These are phyloP conservation scores for Cheilinus undulatus DNA, from an alignment of 2,113 vertebrate genomes.

Conservation along the genomic window DNA sequence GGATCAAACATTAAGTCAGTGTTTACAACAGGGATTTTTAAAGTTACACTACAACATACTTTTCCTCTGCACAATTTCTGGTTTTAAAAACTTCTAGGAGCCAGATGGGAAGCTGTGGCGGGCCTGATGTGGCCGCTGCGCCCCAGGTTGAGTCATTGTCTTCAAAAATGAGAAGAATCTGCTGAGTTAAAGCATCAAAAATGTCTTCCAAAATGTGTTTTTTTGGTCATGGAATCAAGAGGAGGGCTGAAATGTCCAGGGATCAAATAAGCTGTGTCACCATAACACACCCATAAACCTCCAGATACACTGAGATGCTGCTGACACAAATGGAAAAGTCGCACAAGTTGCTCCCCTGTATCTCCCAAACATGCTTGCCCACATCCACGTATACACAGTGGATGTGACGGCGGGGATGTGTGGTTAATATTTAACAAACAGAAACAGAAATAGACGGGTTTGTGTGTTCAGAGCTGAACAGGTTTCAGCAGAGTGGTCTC, in stretches of 20 bases:
- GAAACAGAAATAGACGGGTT: conserved; percentile 80
- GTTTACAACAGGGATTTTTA: too few relatives aligned
- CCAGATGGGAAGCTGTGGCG: too few relatives aligned
- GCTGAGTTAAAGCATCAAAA: background rate
- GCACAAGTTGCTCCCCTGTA: conserved; percentile 29
- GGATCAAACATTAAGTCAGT: too few relatives aligned
- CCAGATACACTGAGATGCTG: background rate
- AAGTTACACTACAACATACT: too few relatives aligned
- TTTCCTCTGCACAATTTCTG: too few relatives aligned
- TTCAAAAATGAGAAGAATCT: background rate
- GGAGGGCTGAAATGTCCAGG: background rate
- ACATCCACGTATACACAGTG: conserved; percentile 58
- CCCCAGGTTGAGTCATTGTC: background rate
- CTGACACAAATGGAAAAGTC: conserved; percentile 54
- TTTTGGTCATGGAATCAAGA: background rate
- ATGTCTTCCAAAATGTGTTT: background rate
- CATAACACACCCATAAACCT: conserved; percentile 19
- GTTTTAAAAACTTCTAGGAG: too few relatives aligned
- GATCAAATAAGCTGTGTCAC: too few relatives aligned
- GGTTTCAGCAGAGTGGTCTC: conserved; percentile 75
- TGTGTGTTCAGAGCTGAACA: conserved; percentile 77
- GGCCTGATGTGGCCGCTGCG: background rate
- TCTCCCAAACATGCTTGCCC: conserved; percentile 37
- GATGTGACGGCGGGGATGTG: conserved; percentile 72
- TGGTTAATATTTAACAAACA: conserved; percentile 85